These are phyloP conservation scores for Gouania willdenowi DNA, from an alignment of 2,797 vertebrate genomes.

Conservation along the genomic window DNA sequence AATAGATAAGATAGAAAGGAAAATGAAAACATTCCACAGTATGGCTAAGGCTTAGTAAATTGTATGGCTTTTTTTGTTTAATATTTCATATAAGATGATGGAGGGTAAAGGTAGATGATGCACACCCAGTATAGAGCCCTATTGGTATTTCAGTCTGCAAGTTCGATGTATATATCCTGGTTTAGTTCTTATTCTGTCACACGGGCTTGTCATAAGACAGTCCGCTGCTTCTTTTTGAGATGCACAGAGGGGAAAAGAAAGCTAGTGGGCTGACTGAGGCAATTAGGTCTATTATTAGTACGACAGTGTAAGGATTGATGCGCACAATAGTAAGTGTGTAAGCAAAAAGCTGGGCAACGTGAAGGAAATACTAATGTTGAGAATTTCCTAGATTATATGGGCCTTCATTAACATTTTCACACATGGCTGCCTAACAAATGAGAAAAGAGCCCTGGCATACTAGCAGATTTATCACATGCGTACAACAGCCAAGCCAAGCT, in stretches of 20 bases:
- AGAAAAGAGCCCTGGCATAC: slow-evolving; percentile 85
- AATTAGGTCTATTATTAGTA: slow-evolving; percentile 85
- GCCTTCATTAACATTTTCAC: slow-evolving; percentile 99
- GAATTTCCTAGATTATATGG: slow-evolving; percentile 88
- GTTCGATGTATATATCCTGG: slow-evolving; percentile 55
- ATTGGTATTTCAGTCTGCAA: slow-evolving; percentile 46
- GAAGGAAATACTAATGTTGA: slow-evolving; percentile 87
- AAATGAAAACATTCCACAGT: slow-evolving; percentile 25
- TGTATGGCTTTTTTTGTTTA: slow-evolving; percentile 69
- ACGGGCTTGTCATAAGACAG: slow-evolving; percentile 59
- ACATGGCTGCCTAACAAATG: slow-evolving; percentile 93
- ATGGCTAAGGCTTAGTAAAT: slow-evolving; percentile 61
- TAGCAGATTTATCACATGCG: slow-evolving; percentile 79
- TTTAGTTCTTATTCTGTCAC: slow-evolving; percentile 51
- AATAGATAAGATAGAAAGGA: slow-evolving; percentile 56
- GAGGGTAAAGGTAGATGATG: slow-evolving; percentile 56
- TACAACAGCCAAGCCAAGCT: slow-evolving; percentile 62
- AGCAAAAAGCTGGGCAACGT: slow-evolving; percentile 84
- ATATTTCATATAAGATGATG: slow-evolving; percentile 68
- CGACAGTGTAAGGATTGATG: slow-evolving; percentile 84
- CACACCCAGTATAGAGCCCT: slow-evolving; percentile 53
- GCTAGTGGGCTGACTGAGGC: slow-evolving; percentile 82
- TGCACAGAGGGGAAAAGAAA: slow-evolving; percentile 69
- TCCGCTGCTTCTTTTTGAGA: slow-evolving; percentile 59
- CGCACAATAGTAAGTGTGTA: slow-evolving; percentile 78